Base-by-base conservation (phyloP, 2,113 vertebrate genomes). In the Spilogale gracilis region DNA sequence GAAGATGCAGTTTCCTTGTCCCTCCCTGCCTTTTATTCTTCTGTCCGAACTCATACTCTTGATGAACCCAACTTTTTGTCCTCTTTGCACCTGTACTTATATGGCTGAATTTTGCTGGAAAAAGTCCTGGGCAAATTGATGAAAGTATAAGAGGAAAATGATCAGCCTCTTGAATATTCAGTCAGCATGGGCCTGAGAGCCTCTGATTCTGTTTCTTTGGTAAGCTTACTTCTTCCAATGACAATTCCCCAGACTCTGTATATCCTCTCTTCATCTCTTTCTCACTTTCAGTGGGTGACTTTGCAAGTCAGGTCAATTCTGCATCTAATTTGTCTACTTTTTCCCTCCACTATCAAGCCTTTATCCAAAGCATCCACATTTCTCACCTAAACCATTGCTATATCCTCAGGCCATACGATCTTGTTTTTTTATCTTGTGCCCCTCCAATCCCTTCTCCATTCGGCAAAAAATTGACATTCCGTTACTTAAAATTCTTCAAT, bases 121-220 rank as follows among this genome's bases (percentile, higher is more conserved):
- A 91, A 94, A 21, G 61, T 58, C 52, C 58, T 92, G 58, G 27
- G 65, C n/a, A 85, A 58, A 60, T 79, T 91, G 89, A 83, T 79
- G 43, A 60, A 9, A 25, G 16, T 80, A 14, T 88, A 95, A 94
- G 93, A 91, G 56, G 18, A 91, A 95, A 96, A 91, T 91, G 60
- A 38, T 69, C 56, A 50, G 3, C 23, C 30, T 73, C 43, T 84
- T 91, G 21, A 48, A 52, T 87, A 63, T 56, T 95, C n/a, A 60
- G 23, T 91, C 38, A 93, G 43, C 25, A 16, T 87, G 52, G 14
- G n/a, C 78, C 81, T 60, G 61, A 65, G 43, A 74, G 43, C 78
- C 43, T 96, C 17, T 56, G 12, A 43, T 73, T 43, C 63, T 74
- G 1, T 76, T 92, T 95, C 69, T 84, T 9, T 80, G 5, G 17